phyloP scores from a whole-genome alignment of 2,888 invertebrate genomes.

The Deroplatys truncata region DNA sequence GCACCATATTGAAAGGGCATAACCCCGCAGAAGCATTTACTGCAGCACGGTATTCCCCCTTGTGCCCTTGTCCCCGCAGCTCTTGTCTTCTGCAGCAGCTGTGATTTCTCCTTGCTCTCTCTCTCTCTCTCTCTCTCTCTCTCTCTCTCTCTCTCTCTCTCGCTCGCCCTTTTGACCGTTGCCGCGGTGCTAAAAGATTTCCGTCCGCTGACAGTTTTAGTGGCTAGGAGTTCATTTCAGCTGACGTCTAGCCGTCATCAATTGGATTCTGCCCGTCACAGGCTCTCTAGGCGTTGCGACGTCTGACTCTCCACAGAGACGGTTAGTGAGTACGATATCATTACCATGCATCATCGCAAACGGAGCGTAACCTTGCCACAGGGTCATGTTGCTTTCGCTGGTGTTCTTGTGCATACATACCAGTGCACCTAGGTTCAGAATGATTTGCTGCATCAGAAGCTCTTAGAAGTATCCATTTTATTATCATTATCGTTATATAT shows the following conservation, averaged over 20 bases:
- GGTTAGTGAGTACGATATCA: not conserved
- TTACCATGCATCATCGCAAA: not conserved
- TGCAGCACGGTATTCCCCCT: not conserved
- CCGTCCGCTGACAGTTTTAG: conserved; percentile 22
- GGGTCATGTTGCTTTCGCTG: not conserved
- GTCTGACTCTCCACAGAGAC: not conserved
- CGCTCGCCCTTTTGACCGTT: not conserved
- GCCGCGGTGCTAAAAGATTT: not conserved
- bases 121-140: not conserved
- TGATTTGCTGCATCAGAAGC: no score
- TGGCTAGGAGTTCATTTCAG: conserved; percentile 23
- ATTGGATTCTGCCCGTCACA: not conserved
- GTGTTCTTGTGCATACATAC: not conserved
- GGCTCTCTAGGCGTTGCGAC: not conserved
- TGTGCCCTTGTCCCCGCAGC: not conserved
- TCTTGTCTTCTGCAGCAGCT: not conserved
- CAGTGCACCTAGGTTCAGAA: no score
- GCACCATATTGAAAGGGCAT: not conserved
- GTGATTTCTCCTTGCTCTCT: not conserved
- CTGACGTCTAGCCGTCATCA: conserved; percentile 5
- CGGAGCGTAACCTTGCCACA: not conserved
- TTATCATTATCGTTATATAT: no score
- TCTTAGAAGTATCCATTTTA: no score
- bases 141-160: not conserved
- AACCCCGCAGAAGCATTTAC: not conserved